A percentile compares a stretch with the other conserved stretches of the same genome.
These are phyloP conservation scores for Agrochola macilenta DNA, from an alignment of 2,888 invertebrate species.

Conservation along the genomic window DNA sequence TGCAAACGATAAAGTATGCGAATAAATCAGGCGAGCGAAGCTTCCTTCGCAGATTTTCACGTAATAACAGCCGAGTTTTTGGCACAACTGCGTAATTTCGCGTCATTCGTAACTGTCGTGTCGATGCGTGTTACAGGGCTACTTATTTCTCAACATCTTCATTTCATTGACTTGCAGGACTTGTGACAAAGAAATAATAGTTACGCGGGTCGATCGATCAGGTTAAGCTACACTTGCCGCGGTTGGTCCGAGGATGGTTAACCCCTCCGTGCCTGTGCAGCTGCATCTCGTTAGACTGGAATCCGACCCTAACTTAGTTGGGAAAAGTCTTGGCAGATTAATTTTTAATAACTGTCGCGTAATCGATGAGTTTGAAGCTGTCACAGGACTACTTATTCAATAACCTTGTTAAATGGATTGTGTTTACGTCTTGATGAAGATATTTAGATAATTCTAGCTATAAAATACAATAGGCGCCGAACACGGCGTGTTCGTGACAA, in stretches of 20 bases:
- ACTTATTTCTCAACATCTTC: conserved; percentile 28
- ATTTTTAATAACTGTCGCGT: no score
- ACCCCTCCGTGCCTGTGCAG: no score
- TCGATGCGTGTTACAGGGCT: conserved; percentile 38
- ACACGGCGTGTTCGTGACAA: no score
- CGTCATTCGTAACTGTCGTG: conserved; percentile 47
- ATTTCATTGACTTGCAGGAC: not conserved
- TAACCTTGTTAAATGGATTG: not conserved
- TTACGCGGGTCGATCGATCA: no score
- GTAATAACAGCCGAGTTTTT: conserved; percentile 74
- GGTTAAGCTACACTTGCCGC: no score
- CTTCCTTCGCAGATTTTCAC: conserved; percentile 77
- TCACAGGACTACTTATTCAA: not conserved
- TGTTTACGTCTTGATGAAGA: not conserved
- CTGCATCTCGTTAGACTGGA: no score
- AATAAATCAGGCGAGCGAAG: conserved; percentile 78
- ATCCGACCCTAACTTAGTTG: no score
- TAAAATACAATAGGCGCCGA: no score
- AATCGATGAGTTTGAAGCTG: no score
- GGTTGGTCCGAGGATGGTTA: no score
- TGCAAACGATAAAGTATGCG: conserved; percentile 73
- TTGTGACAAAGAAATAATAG: no score
- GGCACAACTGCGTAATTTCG: conserved; percentile 39
- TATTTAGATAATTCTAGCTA: not conserved
- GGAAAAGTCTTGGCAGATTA: no score